Evolutionary conservation across 2,888 invertebrate genomes (phyloP).

Genomic region (Aelia acuminata): DNA sequence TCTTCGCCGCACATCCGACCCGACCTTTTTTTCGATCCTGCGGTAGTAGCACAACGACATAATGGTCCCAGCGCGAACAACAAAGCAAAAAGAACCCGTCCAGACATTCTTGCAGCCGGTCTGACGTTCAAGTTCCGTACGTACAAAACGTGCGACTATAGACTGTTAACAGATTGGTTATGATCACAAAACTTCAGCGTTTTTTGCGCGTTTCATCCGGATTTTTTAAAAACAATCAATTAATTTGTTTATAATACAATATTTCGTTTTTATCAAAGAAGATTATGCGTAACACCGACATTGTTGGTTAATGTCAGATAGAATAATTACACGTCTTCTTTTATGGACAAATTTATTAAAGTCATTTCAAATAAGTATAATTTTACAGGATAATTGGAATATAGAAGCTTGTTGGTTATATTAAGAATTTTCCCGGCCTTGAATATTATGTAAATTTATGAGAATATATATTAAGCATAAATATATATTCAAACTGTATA

Average conservation of each 20-base stretch:
- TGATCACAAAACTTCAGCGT: background rate
- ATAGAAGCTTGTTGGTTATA: background rate
- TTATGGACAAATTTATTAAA: too few relatives aligned
- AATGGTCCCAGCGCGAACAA: conserved; percentile 27
- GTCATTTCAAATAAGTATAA: background rate
- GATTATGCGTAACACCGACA: background rate
- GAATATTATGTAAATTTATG: background rate
- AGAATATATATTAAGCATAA: too few relatives aligned
- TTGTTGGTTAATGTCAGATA: background rate
- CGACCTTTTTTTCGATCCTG: background rate
- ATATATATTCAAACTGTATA: too few relatives aligned
- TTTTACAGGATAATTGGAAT: background rate
- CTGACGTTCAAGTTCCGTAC: background rate
- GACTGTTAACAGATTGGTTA: background rate
- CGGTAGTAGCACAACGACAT: conserved; percentile 34
- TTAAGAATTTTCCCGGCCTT: background rate
- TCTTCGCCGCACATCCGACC: conserved; percentile 30
- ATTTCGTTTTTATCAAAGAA: background rate
- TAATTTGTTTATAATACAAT: background rate
- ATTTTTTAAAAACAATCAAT: background rate
- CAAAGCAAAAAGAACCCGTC: conserved; percentile 7
- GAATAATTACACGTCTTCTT: too few relatives aligned
- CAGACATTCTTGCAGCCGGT: conserved; percentile 26
- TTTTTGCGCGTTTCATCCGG: background rate
- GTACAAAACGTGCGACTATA: conserved; percentile 16